phyloP scores from a whole-genome alignment of 2,888 invertebrate genomes.

The Octonoba sinensis region DNA sequence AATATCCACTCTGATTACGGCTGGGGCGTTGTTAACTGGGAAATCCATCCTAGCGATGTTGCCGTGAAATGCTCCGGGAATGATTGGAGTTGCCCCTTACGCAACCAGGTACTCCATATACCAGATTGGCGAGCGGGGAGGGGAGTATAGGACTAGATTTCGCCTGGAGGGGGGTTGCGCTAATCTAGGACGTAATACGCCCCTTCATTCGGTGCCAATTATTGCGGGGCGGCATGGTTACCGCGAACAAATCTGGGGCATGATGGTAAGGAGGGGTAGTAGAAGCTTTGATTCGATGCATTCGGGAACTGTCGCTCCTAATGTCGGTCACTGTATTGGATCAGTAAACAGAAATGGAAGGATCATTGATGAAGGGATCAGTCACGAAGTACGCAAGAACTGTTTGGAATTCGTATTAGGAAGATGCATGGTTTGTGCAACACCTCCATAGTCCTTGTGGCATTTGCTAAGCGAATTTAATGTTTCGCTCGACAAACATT shows the following conservation, averaged over 20 bases:
- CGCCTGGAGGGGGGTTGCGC: conserved; percentile 5
- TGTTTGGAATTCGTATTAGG: no score
- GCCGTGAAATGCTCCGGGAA: conserved; percentile 14
- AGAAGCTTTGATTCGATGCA: neutral
- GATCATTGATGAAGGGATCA: neutral
- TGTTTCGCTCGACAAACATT: no score
- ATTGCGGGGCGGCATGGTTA: conserved; percentile 45
- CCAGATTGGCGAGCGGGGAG: neutral
- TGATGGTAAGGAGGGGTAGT: conserved; percentile 26
- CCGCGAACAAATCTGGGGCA: conserved; percentile 27
- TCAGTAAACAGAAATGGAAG: conserved; percentile 46
- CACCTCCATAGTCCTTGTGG: no score
- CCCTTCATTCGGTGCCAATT: conserved; percentile 56
- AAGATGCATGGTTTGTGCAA: no score
- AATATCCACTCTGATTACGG: conserved; percentile 47
- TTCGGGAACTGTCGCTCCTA: conserved; percentile 5
- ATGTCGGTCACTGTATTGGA: conserved; percentile 43
- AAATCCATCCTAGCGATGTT: conserved; percentile 17
- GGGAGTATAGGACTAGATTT: neutral
- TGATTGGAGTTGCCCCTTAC: conserved; percentile 11
- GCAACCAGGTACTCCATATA: conserved; percentile 7
- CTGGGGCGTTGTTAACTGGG: conserved; percentile 26
- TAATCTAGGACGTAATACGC: conserved; percentile 51
- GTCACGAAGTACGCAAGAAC: no score
- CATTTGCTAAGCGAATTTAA: no score